phyloP scores from a whole-genome alignment of 2,797 vertebrate species.

The Limnodromus scolopaceus region DNA sequence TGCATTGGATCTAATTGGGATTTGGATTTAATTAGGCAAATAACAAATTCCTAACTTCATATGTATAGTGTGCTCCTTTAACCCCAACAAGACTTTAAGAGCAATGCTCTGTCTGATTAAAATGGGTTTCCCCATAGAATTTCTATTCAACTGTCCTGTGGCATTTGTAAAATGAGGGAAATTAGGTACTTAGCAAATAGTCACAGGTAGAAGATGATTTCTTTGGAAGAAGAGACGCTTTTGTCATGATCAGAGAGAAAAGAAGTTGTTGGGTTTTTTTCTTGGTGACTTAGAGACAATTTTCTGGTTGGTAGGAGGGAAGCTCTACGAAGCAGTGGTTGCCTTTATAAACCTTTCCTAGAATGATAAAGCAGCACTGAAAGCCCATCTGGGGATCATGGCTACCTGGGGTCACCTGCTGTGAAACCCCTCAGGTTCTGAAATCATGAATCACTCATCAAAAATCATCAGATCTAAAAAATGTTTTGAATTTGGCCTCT shows the following conservation, averaged over 20 bases:
- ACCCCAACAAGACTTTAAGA: background rate
- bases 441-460: background rate
- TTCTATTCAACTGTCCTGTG: background rate
- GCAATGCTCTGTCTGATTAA: background rate
- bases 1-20: background rate
- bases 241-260: background rate
- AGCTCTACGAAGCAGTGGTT: accelerated
- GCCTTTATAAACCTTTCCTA: background rate
- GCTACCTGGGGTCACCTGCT: background rate
- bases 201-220: background rate
- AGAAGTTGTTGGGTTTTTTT: background rate
- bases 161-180: background rate
- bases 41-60: background rate
- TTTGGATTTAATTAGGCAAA: background rate
- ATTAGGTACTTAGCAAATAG: background rate
- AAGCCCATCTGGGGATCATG: background rate
- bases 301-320: background rate
- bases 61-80: background rate
- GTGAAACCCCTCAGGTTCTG: background rate
- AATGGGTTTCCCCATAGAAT: background rate
- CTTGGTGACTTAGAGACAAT: background rate
- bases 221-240: background rate
- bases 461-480: background rate
- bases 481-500: background rate
- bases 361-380: background rate